These are phyloP conservation scores for Lasioglossum vierecki DNA, from an alignment of 2,888 invertebrate genomes.

Conservation along the genomic window DNA sequence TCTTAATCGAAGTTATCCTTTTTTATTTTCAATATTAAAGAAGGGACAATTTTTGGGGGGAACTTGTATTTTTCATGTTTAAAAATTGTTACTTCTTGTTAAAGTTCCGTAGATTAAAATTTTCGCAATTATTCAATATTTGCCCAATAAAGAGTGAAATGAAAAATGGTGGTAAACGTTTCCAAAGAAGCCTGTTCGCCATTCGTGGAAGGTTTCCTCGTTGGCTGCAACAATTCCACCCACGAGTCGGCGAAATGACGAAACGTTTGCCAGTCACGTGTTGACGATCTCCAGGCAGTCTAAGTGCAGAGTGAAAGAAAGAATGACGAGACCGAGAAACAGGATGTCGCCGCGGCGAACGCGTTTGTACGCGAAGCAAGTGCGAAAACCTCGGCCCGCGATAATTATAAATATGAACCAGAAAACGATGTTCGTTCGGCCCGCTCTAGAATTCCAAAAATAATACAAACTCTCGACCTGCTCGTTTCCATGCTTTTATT, in stretches of 20 bases:
- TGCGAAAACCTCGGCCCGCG: conserved; percentile 51
- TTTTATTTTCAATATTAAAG: neutral
- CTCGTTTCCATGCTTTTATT: neutral
- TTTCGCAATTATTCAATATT: neutral
- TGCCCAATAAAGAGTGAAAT: neutral
- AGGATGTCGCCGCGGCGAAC: conserved; percentile 73
- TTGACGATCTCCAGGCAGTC: conserved; percentile 52
- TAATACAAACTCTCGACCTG: conserved; percentile 36
- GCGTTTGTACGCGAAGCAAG: conserved; percentile 28
- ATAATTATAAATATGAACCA: conserved; percentile 70
- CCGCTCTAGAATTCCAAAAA: conserved; percentile 52
- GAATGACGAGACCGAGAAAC: conserved; percentile 63
- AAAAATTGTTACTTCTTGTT: neutral
- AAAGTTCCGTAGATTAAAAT: neutral
- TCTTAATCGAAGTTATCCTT: neutral
- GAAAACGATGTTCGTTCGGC: conserved; percentile 54
- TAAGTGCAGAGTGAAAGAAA: conserved; percentile 51
- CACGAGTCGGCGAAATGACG: conserved; percentile 54
- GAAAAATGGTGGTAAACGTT: neutral
- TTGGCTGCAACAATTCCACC: neutral
- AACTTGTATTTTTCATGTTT: neutral
- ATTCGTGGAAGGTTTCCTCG: conserved; percentile 18
- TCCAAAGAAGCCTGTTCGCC: neutral
- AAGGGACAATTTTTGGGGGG: neutral
- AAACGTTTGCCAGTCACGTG: conserved; percentile 71